Conservation (phyloP, 2,797 vertebrate species). For the Cyprinella venusta region DNA sequence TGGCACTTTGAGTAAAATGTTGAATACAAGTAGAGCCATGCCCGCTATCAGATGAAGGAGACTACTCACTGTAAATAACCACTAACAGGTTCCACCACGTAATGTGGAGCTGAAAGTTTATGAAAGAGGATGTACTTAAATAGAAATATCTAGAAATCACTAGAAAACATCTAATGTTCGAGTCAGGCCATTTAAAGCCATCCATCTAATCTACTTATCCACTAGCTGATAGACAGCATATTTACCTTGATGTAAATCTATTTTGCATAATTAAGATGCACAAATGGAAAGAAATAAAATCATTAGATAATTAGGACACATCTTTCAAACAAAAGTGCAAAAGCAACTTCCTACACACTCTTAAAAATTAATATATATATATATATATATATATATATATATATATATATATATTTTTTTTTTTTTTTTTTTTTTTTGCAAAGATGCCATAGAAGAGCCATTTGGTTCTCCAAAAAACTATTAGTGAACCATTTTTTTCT, state of each 20-base stretch:
- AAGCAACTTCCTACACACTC: background rate
- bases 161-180: background rate
- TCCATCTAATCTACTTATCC: constrained; percentile 8
- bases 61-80: background rate
- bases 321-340: background rate
- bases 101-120: background rate
- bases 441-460: background rate
- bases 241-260: constrained; percentile 44
- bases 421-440: background rate
- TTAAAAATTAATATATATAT: background rate
- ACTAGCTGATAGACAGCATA: background rate
- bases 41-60: background rate
- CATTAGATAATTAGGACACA: background rate
- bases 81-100: constrained; percentile 11
- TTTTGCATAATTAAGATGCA: constrained; percentile 26
- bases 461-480: background rate
- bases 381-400: too few relatives aligned
- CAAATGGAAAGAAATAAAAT: constrained; percentile 38
- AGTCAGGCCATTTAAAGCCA: background rate
- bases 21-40: constrained; percentile 12
- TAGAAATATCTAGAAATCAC: background rate
- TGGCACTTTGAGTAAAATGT: background rate
- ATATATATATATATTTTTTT: too few relatives aligned
- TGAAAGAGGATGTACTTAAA: background rate
- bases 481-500: background rate